These are phyloP conservation scores for Camponotus pennsylvanicus DNA, from an alignment of 1,140 invertebrate species.

Conservation along the genomic window DNA sequence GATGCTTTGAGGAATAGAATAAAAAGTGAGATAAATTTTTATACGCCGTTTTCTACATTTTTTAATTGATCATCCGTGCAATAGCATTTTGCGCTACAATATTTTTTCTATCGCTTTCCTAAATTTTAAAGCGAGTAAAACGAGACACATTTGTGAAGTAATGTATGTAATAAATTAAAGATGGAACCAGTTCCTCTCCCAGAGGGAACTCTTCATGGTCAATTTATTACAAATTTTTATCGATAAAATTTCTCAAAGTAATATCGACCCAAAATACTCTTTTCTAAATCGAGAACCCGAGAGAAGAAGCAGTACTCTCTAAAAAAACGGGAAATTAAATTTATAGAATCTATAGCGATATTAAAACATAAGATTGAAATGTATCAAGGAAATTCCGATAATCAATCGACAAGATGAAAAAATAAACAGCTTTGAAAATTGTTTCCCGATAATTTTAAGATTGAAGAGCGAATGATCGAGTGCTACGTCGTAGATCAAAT, in stretches of 20 bases:
- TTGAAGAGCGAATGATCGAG: neutral
- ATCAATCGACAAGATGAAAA: neutral
- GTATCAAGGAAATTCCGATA: neutral
- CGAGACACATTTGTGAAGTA: neutral
- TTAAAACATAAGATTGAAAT: neutral
- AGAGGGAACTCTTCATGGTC: neutral
- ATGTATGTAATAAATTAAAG: neutral
- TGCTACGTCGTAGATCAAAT: neutral
- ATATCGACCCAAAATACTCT: neutral
- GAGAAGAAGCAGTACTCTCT: neutral
- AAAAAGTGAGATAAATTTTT: neutral
- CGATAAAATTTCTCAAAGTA: neutral
- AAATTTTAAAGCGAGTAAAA: neutral
- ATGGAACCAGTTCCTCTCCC: slow-evolving; percentile 24
- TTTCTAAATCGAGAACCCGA: neutral
- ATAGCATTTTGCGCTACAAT: no score
- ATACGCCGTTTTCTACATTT: neutral
- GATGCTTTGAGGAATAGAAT: neutral
- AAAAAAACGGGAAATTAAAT: neutral
- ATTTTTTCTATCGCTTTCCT: neutral
- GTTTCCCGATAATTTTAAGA: neutral
- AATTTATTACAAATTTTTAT: slow-evolving; percentile 8
- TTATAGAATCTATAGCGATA: neutral
- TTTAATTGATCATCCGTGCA: neutral
- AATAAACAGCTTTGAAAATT: neutral